Conservation (phyloP, 1,140 invertebrate species). For the Chrysoperla carnea region DNA sequence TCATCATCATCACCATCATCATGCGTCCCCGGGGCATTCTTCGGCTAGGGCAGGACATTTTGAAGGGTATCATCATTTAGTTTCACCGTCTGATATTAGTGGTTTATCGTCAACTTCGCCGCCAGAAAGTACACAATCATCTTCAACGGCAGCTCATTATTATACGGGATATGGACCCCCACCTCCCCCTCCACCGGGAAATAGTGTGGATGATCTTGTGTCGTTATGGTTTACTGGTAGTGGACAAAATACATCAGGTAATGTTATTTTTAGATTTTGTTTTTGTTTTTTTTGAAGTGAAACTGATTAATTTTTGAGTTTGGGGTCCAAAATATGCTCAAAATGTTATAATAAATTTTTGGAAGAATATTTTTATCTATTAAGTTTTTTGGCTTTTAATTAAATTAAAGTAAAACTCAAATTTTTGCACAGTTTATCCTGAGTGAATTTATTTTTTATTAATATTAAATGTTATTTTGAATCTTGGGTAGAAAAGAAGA, state of each 20-base stretch:
- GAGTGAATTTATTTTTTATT: too few species aligned
- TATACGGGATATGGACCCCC: constrained; percentile 22
- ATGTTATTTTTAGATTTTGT: background rate
- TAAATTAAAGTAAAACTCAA: too few species aligned
- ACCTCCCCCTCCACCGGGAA: constrained; percentile 15
- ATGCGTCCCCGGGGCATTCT: background rate
- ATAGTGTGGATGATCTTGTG: constrained; percentile 27
- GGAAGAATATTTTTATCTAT: too few species aligned
- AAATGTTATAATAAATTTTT: too few species aligned
- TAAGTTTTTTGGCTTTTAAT: too few species aligned
- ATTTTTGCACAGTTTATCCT: too few species aligned
- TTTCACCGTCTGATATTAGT: background rate
- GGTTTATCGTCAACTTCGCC: background rate
- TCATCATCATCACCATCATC: background rate
- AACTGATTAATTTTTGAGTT: too few species aligned
- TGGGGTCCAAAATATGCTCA: too few species aligned
- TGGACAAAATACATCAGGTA: constrained; percentile 25
- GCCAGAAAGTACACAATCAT: background rate
- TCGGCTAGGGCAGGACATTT: background rate
- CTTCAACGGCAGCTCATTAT: constrained; percentile 18
- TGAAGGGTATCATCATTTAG: background rate
- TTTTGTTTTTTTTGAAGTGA: too few species aligned
- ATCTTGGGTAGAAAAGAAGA: too few species aligned
- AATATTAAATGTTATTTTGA: too few species aligned
- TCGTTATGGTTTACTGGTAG: constrained; percentile 28